phyloP scores from a whole-genome alignment of 2,113 vertebrate species.

The Cebidichthys violaceus region DNA sequence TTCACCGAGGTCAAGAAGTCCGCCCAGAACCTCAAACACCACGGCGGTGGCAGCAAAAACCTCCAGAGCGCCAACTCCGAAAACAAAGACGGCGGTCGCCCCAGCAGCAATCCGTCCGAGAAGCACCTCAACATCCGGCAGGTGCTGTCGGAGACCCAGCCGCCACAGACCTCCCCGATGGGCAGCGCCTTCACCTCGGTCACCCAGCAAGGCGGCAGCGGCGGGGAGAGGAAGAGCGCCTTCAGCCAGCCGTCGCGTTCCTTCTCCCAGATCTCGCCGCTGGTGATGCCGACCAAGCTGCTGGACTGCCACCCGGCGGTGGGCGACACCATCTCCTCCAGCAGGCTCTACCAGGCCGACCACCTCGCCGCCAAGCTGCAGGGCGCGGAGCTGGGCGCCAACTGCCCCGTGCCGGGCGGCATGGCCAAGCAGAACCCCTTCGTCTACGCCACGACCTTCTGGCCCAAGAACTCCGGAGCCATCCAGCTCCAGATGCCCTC shows the following conservation, averaged over 20 bases:
- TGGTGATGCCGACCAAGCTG: slow-evolving; percentile 92
- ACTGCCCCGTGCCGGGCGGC: slow-evolving; percentile 82
- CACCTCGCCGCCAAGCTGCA: slow-evolving; percentile 91
- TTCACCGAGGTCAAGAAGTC: slow-evolving; percentile 96
- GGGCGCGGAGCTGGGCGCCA: slow-evolving; percentile 84
- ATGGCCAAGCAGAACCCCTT: slow-evolving; percentile 94
- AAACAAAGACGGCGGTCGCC: slow-evolving; percentile 82
- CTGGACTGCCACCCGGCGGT: slow-evolving; percentile 88
- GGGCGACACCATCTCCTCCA: slow-evolving; percentile 86
- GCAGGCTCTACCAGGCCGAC: slow-evolving; percentile 90
- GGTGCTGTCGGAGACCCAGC: slow-evolving; percentile 86
- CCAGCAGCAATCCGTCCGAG: slow-evolving; percentile 71
- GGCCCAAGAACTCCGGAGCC: slow-evolving; percentile 92
- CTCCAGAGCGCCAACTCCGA: slow-evolving; percentile 79
- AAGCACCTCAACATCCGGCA: slow-evolving; percentile 84
- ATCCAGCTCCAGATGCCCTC: slow-evolving; percentile 95
- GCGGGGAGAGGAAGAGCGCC: slow-evolving; percentile 90
- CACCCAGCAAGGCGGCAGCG: slow-evolving; percentile 80
- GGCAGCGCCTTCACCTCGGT: slow-evolving; percentile 92
- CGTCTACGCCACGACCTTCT: slow-evolving; percentile 93
- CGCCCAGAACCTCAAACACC: slow-evolving; percentile 82
- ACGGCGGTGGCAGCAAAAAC: slow-evolving; percentile 71
- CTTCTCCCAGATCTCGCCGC: slow-evolving; percentile 88
- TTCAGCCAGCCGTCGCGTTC: slow-evolving; percentile 92
- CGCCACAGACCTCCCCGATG: slow-evolving; percentile 77